Conservation (phyloP, 2,797 vertebrate genomes). For the Mormyrus proboscirostris region DNA sequence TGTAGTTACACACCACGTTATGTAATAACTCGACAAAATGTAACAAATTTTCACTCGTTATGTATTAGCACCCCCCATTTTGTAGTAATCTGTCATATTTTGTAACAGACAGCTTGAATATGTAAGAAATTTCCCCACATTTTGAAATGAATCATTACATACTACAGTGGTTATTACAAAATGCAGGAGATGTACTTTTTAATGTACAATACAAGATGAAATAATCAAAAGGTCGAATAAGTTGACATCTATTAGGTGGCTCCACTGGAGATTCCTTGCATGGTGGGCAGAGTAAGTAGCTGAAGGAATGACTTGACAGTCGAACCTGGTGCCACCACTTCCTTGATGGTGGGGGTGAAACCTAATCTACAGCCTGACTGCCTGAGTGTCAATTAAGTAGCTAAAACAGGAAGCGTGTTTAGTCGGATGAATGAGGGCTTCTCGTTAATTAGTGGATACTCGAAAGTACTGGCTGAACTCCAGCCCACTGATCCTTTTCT, state of each 20-base stretch:
- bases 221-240: not conserved
- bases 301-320: not conserved
- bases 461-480: not conserved
- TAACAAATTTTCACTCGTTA: not conserved
- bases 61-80: not conserved
- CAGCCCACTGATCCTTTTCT: not conserved
- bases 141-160: not conserved
- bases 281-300: not conserved
- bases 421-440: slow-evolving; percentile 8
- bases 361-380: slow-evolving; percentile 6
- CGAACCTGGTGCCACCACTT: not conserved
- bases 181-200: not conserved
- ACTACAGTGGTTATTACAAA: not conserved
- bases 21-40: not conserved
- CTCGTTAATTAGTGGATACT: slow-evolving; percentile 5
- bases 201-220: not conserved
- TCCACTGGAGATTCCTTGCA: not conserved
- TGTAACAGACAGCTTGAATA: not conserved
- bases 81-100: not conserved
- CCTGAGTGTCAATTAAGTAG: slow-evolving; percentile 18
- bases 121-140: not conserved
- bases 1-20: not conserved
- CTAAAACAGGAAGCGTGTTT: slow-evolving; percentile 11
- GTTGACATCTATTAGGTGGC: not conserved
- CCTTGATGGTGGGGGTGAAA: not conserved